Evolutionary conservation across 2,113 vertebrate genomes (phyloP).

Genomic region (Odontesthes bonariensis): DNA sequence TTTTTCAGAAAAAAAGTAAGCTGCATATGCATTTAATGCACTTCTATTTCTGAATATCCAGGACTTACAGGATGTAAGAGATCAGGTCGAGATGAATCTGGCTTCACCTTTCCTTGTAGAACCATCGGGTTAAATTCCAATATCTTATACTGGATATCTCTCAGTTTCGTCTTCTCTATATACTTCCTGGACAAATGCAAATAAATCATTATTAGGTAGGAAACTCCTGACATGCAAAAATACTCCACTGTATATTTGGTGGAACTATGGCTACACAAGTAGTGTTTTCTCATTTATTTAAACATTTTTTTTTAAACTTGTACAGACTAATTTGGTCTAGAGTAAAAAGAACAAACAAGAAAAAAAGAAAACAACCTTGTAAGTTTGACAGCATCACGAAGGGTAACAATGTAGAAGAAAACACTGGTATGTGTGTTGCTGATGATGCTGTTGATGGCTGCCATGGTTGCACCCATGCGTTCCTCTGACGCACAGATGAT

Average conservation of each 20-base stretch:
- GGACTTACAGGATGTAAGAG: constrained; percentile 94
- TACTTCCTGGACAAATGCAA: constrained; percentile 84
- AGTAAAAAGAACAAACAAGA: background rate
- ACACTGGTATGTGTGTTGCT: constrained; percentile 90
- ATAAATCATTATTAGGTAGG: background rate
- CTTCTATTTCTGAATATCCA: background rate
- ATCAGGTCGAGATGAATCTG: constrained; percentile 92
- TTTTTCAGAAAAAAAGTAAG: background rate
- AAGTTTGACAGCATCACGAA: constrained; percentile 86
- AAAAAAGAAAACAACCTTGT: constrained; percentile 79
- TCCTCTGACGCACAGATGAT: constrained; percentile 91
- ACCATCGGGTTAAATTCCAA: constrained; percentile 95
- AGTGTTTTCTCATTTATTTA: no score
- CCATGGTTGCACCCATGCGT: constrained; percentile 89
- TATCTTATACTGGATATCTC: constrained; percentile 90
- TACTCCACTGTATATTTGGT: background rate
- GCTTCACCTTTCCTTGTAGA: constrained; percentile 92
- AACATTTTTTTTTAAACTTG: background rate
- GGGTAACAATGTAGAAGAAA: constrained; percentile 93
- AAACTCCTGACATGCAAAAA: background rate
- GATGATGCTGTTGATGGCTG: constrained; percentile 92
- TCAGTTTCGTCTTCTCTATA: constrained; percentile 91
- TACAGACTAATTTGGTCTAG: background rate
- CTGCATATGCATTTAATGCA: background rate
- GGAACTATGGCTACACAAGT: background rate